Evolutionary conservation across 2,797 vertebrate genomes (phyloP), one percentile per base, ranked within the genome.

Genomic region (Spinus pinus): DNA sequence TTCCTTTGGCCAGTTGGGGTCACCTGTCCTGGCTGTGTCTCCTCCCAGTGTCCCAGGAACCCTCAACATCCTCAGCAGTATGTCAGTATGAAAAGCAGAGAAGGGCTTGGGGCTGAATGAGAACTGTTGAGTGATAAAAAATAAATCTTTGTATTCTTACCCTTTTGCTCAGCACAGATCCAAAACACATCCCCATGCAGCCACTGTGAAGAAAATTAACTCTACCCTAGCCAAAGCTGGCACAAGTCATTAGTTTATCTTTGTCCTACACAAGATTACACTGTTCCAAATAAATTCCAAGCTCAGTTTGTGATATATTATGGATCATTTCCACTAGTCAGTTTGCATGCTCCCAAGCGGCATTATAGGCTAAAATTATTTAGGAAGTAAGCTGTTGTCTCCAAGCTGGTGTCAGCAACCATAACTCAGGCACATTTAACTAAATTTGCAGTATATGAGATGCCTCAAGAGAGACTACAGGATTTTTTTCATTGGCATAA

Each of bases 351-450:
- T 24, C 22, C 50, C 14, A 21, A 66, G n/a, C 10, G 7, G 7
- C 22, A 82, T 57, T 70, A 70, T 23, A 44, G 15, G 10, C 31
- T 39, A 30, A 69, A 57, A 58, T 35, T 65, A 80, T 75, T 51
- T 28, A 66, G 37, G 33, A 75, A 83, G 18, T n/a, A 47, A 87
- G 35, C 39, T 46, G 10, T 72, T 86, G 27, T 66, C n/a, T 74
- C 20, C 11, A 71, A 28, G 10, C 0, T 92, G 28, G 15, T 0
- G 0, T 77, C 64, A 93, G 58, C 30, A 87, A 46, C 23, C 0
- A 1, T 50, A 35, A 69, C 0, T 0, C 28, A 69, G 50, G 8
- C 28, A 49, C 6, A n/a, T 7, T 39, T 49, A 65, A 56, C 14
- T 78, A 44, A 88, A 67, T 10, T 51, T 75, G 54, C 0, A 6